Percentiles rank a stretch among this genome's conserved stretches.
Conservation (phyloP, 2,888 invertebrate genomes). For the Cyclophora albipunctata region DNA sequence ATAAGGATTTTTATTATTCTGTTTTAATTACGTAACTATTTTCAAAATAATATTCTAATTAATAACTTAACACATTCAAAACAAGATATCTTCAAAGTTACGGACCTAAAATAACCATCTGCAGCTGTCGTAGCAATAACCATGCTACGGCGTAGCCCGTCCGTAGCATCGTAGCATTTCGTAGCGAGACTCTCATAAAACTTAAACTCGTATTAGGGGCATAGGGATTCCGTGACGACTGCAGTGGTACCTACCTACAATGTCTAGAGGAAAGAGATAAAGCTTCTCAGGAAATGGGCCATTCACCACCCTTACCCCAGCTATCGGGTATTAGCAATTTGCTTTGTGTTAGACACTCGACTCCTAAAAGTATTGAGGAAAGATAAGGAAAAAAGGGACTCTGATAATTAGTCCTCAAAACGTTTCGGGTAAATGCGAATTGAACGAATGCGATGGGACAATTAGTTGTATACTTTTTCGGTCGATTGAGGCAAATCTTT, state of each 20-base stretch:
- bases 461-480: conserved; percentile 35
- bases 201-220: conserved; percentile 38
- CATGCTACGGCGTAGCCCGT: conserved; percentile 7
- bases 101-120: conserved; percentile 1
- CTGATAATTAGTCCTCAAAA: conserved; percentile 52
- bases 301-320: conserved; percentile 54
- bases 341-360: conserved; percentile 53
- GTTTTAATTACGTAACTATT: no score
- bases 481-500: conserved; percentile 19
- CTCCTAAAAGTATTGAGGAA: conserved; percentile 45
- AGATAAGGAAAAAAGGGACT: conserved; percentile 44
- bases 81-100: no score
- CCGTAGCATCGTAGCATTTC: conserved; percentile 12
- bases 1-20: no score
- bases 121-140: conserved; percentile 16
- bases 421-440: conserved; percentile 44
- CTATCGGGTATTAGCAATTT: conserved; percentile 64
- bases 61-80: no score
- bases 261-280: conserved; percentile 42
- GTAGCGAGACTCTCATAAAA: conserved; percentile 18
- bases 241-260: conserved; percentile 18
- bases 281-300: conserved; percentile 58
- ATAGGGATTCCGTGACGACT: conserved; percentile 31
- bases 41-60: no score
- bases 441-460: conserved; percentile 39